These are phyloP conservation scores for Holothuria glaberrima DNA, from an alignment of 35 echinoderm and acorn worm genomes.

Conservation along the genomic window DNA sequence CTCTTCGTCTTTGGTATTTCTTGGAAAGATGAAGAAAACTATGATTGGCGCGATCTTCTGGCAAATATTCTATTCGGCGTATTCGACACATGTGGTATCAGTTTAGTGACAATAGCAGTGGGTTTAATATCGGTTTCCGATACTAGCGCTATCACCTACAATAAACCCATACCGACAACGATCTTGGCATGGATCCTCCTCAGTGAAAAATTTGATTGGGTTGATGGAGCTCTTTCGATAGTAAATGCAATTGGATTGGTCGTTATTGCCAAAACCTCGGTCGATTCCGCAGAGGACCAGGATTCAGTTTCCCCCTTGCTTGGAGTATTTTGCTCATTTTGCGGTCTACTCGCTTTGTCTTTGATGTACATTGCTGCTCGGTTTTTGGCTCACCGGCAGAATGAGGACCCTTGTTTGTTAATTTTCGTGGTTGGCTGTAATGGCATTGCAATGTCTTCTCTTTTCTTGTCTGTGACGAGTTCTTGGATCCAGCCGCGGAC, in stretches of 20 bases:
- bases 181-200: conserved; percentile 17
- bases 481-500: not conserved
- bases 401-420: not conserved
- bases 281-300: not conserved
- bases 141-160: not conserved
- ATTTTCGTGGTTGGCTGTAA: not conserved
- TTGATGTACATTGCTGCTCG: not conserved
- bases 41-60: not conserved
- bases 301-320: not conserved
- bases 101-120: not conserved
- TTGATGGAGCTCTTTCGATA: not conserved
- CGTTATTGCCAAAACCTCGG: not conserved
- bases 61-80: not conserved
- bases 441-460: not conserved
- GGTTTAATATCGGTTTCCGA: conserved; percentile 10
- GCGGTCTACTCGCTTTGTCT: not conserved
- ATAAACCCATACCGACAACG: conserved; percentile 8
- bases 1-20: conserved; percentile 6
- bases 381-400: not conserved
- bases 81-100: not conserved
- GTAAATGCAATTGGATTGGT: conserved; percentile 12
- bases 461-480: not conserved
- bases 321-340: not conserved
- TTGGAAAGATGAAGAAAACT: conserved; percentile 6
- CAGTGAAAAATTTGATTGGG: not conserved